These are phyloP conservation scores for Bubo scandiacus DNA, from an alignment of 2,113 vertebrate species.

Conservation along the genomic window DNA sequence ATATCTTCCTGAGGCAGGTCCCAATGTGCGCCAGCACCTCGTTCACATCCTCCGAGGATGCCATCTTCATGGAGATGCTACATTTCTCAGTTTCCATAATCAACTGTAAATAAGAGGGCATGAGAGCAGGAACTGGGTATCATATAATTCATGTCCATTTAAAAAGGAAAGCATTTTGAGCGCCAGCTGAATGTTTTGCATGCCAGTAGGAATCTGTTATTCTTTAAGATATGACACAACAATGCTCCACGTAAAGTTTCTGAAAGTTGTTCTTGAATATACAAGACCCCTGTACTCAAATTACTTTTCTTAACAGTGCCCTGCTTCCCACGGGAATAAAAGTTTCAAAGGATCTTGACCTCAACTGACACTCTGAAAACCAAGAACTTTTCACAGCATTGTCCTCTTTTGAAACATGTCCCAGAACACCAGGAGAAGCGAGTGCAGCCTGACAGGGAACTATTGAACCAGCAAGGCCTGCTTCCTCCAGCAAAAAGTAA, in stretches of 20 bases:
- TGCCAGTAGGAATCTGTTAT: not conserved
- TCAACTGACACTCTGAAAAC: conserved; percentile 18
- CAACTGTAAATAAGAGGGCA: conserved; percentile 74
- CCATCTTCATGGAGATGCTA: conserved; percentile 88
- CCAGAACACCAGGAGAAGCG: conserved; percentile 26
- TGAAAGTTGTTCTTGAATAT: not conserved
- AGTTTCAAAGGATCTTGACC: conserved; percentile 17
- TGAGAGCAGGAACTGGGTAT: not conserved
- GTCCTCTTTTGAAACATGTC: conserved; percentile 4
- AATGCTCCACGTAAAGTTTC: not conserved
- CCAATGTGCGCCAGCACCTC: conserved; percentile 92
- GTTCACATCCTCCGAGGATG: conserved; percentile 86
- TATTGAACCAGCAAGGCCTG: not conserved
- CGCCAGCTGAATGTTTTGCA: not conserved
- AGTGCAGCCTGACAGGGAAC: conserved; percentile 6
- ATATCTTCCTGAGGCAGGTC: conserved; percentile 89
- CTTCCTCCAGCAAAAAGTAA: conserved; percentile 28
- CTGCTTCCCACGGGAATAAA: conserved; percentile 26
- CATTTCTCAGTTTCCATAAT: conserved; percentile 89
- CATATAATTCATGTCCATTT: not conserved
- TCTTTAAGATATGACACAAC: not conserved
- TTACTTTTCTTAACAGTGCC: not conserved
- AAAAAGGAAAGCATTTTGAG: not conserved
- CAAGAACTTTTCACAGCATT: conserved; percentile 40
- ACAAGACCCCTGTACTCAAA: not conserved